These are phyloP conservation scores for Cyanoderma ruficeps DNA, from an alignment of 2,113 vertebrate species.

Conservation along the genomic window DNA sequence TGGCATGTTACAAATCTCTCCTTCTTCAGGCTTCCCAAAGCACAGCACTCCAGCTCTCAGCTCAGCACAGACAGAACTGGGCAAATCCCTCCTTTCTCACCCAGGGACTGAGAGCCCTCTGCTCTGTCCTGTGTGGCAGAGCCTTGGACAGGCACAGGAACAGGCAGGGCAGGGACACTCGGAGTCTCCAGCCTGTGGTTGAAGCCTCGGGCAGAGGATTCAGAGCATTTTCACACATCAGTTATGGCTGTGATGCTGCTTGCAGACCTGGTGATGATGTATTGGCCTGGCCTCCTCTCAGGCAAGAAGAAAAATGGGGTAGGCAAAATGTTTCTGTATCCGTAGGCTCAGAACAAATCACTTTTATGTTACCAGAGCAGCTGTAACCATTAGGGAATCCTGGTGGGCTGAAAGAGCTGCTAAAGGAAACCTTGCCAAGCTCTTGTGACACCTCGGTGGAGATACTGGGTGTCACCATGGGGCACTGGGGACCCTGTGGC, in stretches of 20 bases:
- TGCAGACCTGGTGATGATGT: neutral
- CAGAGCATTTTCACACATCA: neutral
- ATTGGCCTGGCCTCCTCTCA: neutral
- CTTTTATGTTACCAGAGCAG: neutral
- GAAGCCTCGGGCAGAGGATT: neutral
- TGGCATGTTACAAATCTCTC: fast-evolving
- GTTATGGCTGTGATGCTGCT: neutral
- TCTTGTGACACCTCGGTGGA: fast-evolving
- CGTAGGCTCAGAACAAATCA: neutral
- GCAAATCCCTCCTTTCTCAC: fast-evolving
- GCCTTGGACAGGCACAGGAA: fast-evolving
- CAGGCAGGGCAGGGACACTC: neutral
- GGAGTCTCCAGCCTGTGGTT: fast-evolving
- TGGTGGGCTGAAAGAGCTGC: neutral
- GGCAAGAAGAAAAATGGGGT: conserved; percentile 7
- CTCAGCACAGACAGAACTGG: fast-evolving
- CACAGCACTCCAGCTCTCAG: neutral
- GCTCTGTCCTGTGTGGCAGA: fast-evolving
- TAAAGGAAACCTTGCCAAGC: neutral
- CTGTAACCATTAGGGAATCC: neutral
- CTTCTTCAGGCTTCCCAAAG: neutral
- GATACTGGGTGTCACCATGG: neutral
- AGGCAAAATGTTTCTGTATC: conserved; percentile 24
- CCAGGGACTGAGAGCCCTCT: neutral
- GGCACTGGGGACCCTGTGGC: neutral